A percentile compares a stretch with the other conserved stretches of the same genome.
phyloP scores from a whole-genome alignment of 1,140 invertebrate species.

The Cardiocondyla obscurior region DNA sequence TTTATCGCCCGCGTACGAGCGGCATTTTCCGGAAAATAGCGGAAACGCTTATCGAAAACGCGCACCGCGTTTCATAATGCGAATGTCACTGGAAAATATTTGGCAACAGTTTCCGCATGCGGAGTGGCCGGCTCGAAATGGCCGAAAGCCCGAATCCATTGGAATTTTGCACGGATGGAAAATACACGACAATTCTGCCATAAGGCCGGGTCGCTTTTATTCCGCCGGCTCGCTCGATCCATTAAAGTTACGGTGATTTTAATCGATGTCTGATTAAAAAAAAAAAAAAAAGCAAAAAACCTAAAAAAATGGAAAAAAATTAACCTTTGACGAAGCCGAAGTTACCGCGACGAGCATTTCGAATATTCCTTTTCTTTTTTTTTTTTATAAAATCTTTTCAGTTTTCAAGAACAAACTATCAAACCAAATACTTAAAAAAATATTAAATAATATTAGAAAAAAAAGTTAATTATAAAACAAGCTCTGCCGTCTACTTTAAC shows the following conservation, averaged over 20 bases:
- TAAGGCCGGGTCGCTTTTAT: background rate
- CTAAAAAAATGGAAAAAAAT: background rate
- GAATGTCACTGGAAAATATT: slow-evolving; percentile 74
- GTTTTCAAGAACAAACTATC: background rate
- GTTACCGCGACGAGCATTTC: background rate
- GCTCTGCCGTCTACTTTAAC: background rate
- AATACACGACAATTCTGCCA: slow-evolving; percentile 10
- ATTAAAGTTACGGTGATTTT: background rate
- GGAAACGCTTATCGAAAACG: slow-evolving; percentile 56
- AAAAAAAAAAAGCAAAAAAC: background rate
- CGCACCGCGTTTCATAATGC: slow-evolving; percentile 71
- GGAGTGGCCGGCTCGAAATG: slow-evolving; percentile 7
- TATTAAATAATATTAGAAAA: background rate
- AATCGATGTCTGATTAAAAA: background rate
- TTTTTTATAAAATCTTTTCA: background rate
- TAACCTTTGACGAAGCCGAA: background rate
- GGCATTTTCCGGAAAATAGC: slow-evolving; percentile 68
- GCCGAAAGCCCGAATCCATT: background rate
- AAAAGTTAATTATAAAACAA: background rate
- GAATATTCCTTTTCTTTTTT: background rate
- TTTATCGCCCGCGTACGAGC: background rate
- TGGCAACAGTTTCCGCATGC: slow-evolving; percentile 65
- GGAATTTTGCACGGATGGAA: slow-evolving; percentile 28
- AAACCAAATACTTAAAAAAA: background rate
- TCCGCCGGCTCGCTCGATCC: background rate